Evolutionary conservation across 2,888 invertebrate genomes (phyloP), one percentile per base, ranked within the genome.

Genomic region (Drosophila kanekoi): DNA sequence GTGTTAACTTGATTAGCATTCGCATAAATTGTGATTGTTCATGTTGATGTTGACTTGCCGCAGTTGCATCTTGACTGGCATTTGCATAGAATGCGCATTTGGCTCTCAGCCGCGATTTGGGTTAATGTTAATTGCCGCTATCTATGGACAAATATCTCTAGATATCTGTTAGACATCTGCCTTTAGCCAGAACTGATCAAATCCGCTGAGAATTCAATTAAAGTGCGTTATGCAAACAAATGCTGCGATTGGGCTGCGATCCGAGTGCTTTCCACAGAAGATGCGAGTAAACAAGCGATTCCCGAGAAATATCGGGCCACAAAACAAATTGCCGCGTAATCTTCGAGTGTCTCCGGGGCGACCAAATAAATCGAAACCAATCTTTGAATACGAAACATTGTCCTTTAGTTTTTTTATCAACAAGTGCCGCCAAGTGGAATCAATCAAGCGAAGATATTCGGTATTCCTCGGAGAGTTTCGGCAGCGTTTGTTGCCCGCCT

Each of bases 71-170:
- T 88, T 58, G 85, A 53, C 71, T 58, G 69, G 37, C 72, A 90
- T 91, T 90, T 89, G 90, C 91, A 90, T 91, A 84, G 89, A 89
- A 91, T 91, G 80, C 77, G 77, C 90, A 91, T 90, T 89, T 73
- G 52, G 43, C 58, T 28, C 67, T 28, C 67, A 65, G 52, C 28
- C 16, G 66, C 35, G 40, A 89, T 72, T 71, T 64, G 56, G 72
- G 62, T 67, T 68, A 77, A 76, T 72, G 40, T 60, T 56, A 33
- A 33, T 54, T 35, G 28, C 18, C 20, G 18, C 35, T 35, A 57
- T 62, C 48, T 49, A 23, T 13, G 38, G 33, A 23, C 43, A 58
- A 16, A 32, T 52, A 33, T 41, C 28, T 43, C 14, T 37, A 23
- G 20, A 52, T 44, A 14, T 16, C 23, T 14, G 28, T 20, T 28